phyloP scores from a whole-genome alignment of 2,888 invertebrate species.

The Lasioglossum oenotherae region DNA sequence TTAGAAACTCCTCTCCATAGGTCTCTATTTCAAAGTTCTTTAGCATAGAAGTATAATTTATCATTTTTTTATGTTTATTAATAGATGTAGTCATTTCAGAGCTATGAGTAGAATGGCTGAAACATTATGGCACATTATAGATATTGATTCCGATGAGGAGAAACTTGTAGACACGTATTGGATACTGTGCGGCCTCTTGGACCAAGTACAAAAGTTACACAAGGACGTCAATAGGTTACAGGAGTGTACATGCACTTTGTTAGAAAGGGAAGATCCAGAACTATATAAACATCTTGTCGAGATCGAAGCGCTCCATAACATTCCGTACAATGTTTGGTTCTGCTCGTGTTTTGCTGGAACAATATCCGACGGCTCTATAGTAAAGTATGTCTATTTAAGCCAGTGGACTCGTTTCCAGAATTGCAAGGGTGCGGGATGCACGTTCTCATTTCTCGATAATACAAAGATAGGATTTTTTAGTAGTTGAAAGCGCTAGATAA shows the following conservation, averaged over 20 bases:
- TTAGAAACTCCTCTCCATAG: constrained; percentile 80
- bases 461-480: too few species aligned
- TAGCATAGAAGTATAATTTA: neutral
- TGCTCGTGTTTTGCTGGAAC: constrained; percentile 93
- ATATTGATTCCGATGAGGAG: constrained; percentile 86
- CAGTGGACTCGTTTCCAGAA: too few species aligned
- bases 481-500: too few species aligned
- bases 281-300: constrained; percentile 90
- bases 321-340: constrained; percentile 93
- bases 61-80: neutral
- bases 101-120: constrained; percentile 85
- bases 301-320: constrained; percentile 87
- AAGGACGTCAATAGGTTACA: constrained; percentile 88
- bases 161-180: constrained; percentile 91
- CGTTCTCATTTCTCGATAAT: too few species aligned
- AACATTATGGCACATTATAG: constrained; percentile 89
- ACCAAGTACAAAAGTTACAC: constrained; percentile 88
- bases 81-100: constrained; percentile 65
- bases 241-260: constrained; percentile 88
- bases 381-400: constrained; percentile 86
- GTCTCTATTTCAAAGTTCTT: constrained; percentile 54
- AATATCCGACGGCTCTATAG: constrained; percentile 91
- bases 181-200: constrained; percentile 91
- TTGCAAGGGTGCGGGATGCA: too few species aligned
- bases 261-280: constrained; percentile 92